These are phyloP conservation scores for Neostethus bicornis DNA, from an alignment of 2,797 vertebrate genomes.

Conservation along the genomic window DNA sequence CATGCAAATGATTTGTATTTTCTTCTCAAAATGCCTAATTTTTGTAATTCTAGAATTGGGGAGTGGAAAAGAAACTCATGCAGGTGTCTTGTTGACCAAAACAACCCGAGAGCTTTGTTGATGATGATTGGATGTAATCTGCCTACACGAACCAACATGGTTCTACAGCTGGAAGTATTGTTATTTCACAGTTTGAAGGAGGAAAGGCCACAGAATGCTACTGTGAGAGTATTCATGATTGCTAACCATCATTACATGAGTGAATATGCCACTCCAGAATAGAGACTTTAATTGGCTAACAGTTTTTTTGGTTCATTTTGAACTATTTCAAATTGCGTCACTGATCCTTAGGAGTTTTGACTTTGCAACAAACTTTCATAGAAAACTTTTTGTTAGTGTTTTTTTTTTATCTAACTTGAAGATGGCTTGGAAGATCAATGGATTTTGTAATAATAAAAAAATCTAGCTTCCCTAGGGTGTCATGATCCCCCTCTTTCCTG, in stretches of 20 bases:
- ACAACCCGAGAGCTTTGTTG: slow-evolving; percentile 44
- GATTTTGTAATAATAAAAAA: too few relatives aligned
- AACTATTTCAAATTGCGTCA: too few relatives aligned
- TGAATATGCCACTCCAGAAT: slow-evolving; percentile 23
- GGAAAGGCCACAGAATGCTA: slow-evolving; percentile 11
- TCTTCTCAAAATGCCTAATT: background rate
- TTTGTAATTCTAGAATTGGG: slow-evolving; percentile 18
- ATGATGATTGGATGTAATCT: slow-evolving; percentile 62
- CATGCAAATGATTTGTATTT: background rate
- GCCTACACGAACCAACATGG: slow-evolving; percentile 39
- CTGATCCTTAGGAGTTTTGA: too few relatives aligned
- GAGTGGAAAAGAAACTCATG: slow-evolving; percentile 9
- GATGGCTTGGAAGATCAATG: too few relatives aligned
- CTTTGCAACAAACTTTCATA: too few relatives aligned
- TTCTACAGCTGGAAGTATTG: slow-evolving; percentile 42
- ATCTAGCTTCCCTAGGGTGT: too few relatives aligned
- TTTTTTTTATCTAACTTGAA: too few relatives aligned
- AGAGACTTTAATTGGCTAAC: slow-evolving; percentile 24
- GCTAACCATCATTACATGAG: slow-evolving; percentile 20
- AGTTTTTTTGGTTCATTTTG: slow-evolving; percentile 34
- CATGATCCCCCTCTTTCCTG: too few relatives aligned
- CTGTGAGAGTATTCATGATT: slow-evolving; percentile 49
- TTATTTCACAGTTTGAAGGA: slow-evolving; percentile 33
- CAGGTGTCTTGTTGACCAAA: slow-evolving; percentile 55
- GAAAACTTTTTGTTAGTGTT: too few relatives aligned